Evolutionary conservation across 2,113 vertebrate genomes (phyloP).

Genomic region (Myanophis thanlyinensis): DNA sequence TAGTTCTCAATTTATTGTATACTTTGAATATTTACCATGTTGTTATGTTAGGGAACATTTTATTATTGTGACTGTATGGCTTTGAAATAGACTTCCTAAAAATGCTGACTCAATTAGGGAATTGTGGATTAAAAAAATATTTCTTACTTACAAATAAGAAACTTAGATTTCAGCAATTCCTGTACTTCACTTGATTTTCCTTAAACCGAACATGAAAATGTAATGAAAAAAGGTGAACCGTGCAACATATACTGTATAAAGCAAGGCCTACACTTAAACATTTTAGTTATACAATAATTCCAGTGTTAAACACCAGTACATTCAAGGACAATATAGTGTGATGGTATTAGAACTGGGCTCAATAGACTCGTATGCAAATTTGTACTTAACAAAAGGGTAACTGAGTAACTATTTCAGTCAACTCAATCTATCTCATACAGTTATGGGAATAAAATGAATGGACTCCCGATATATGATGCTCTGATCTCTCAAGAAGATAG

Average conservation of each 20-base stretch:
- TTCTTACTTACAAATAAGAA: not conserved
- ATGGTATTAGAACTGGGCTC: not conserved
- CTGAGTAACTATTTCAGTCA: not conserved
- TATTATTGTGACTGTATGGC: not conserved
- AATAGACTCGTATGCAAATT: not conserved
- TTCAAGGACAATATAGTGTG: conserved; percentile 14
- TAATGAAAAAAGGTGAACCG: not conserved
- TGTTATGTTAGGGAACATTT: not conserved
- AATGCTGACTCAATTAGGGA: not conserved
- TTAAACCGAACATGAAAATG: not conserved
- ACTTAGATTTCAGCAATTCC: not conserved
- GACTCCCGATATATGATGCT: not conserved
- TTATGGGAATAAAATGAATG: not conserved
- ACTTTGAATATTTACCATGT: not conserved
- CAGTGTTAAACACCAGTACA: conserved; percentile 47
- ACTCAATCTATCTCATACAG: not conserved
- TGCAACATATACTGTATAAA: not conserved
- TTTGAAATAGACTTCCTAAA: not conserved
- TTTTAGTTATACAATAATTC: conserved; percentile 2
- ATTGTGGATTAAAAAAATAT: not conserved
- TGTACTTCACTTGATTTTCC: not conserved
- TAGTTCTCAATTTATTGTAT: not conserved
- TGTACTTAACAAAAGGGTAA: not conserved
- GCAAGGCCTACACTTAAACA: not conserved
- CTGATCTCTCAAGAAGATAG: not conserved